Base-by-base conservation (phyloP, 1,140 invertebrate species). In the Diuraphis noxia region DNA sequence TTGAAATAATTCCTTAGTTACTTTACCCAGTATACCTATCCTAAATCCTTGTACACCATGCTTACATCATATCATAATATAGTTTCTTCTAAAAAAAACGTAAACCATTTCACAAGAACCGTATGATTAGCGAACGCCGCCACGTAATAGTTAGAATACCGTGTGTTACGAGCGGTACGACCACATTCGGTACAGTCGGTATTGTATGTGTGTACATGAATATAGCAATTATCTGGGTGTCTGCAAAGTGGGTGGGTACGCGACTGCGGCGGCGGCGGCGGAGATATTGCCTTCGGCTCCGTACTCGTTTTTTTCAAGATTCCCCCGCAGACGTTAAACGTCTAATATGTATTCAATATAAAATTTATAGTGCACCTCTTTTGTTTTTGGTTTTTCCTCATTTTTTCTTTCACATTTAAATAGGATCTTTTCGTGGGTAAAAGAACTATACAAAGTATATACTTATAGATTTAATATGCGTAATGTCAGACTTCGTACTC, bases 151-250 rank as follows among this genome's bases (percentile, higher is more conserved):
- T n/a, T 17, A n/a, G 13, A 34, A 34, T 46, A 46, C 46, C 30
- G 17, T 38, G 17, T n/a, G 38, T 25, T 41, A 82, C 30, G 41
- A 41, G 85, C 17, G 13, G 56, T 72, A n/a, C 0, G 13, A n/a
- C 63, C 43, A 25, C n/a, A 82, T 81, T 79, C 43, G 77, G 72
- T 79, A 49, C 8, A 41, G 30, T 40, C 63, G 36, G 88, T 63
- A 56, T 63, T 79, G 25, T 43, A 19, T 89, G 25, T 40, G n/a
- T 36, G n/a, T 81, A 43, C 63, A 82, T 49, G 77, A 81, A 91
- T 91, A 91, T 91, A 91, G 89, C 77, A 82, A 91, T 91, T 91
- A 91, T 82, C 89, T 91, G 89, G 89, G 89, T 91, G 89, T 91
- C 89, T 82, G 89, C 77, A 38, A 91, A 91, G 89, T 91, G 89